Evolutionary conservation across 2,113 vertebrate species (phyloP).

Genomic region (Patagioenas fasciata): DNA sequence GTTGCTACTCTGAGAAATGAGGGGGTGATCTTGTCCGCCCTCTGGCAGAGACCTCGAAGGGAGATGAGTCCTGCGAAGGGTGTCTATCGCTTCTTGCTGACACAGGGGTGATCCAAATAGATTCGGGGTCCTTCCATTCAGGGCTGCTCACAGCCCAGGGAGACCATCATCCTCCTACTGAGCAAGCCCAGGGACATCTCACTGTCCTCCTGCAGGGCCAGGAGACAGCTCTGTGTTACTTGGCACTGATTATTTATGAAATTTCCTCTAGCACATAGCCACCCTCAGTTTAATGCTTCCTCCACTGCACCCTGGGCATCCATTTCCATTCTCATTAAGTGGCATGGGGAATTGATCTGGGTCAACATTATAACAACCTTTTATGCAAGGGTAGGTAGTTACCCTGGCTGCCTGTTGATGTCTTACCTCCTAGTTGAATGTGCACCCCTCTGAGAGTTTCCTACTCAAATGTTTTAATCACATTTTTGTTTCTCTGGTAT

Average conservation of each 20-base stretch:
- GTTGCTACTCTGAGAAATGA: slow-evolving; percentile 18
- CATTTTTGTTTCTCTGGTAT: not conserved
- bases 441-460: not conserved
- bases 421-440: not conserved
- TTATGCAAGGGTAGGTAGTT: not conserved
- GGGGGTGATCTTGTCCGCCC: not conserved
- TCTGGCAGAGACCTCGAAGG: not conserved
- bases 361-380: not conserved
- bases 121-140: not conserved
- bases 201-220: not conserved
- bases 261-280: not conserved
- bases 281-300: not conserved
- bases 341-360: not conserved
- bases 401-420: not conserved
- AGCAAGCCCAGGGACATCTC: not conserved
- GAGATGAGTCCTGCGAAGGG: not conserved
- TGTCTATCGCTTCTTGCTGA: not conserved
- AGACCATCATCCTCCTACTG: not conserved
- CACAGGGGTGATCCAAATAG: not conserved
- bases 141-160: not conserved
- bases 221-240: not conserved
- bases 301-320: not conserved
- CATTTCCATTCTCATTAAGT: not conserved
- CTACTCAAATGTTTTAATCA: not conserved
- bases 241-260: not conserved